phyloP scores from a whole-genome alignment of 1,140 invertebrate species.

The Polypedilum vanderplanki region DNA sequence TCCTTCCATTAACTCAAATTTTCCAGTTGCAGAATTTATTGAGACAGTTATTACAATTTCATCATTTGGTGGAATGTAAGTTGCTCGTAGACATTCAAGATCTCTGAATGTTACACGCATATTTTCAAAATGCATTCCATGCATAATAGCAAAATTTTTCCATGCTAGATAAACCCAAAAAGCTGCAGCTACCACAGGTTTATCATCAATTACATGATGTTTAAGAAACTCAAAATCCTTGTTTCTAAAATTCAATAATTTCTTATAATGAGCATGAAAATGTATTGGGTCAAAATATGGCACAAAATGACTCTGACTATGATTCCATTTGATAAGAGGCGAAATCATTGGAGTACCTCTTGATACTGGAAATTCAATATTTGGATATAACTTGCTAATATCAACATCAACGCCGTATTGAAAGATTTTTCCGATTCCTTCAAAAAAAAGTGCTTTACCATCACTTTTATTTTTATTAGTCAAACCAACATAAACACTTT shows the following conservation, averaged over 20 bases:
- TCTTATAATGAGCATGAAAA: constrained; percentile 48
- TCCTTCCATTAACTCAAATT: constrained; percentile 80
- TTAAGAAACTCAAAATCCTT: constrained; percentile 67
- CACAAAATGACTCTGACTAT: constrained; percentile 65
- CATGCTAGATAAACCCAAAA: constrained; percentile 79
- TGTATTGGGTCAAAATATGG: constrained; percentile 42
- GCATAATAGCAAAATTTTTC: constrained; percentile 79
- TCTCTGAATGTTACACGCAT: constrained; percentile 80
- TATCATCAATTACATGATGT: constrained; percentile 81
- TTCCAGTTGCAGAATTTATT: constrained; percentile 72
- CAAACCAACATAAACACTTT: constrained; percentile 62
- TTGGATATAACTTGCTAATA: constrained; percentile 52
- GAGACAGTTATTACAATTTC: constrained; percentile 68
- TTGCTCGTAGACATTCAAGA: constrained; percentile 75
- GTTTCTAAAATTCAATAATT: constrained; percentile 57
- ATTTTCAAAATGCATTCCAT: constrained; percentile 60
- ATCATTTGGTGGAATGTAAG: constrained; percentile 63
- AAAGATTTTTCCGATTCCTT: constrained; percentile 62
- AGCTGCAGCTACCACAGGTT: constrained; percentile 79
- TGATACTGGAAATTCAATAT: constrained; percentile 69
- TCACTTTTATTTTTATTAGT: constrained; percentile 68
- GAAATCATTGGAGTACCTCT: constrained; percentile 68
- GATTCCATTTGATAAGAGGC: constrained; percentile 82
- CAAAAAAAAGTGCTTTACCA: constrained; percentile 61
- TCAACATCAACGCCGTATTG: constrained; percentile 45